These are phyloP conservation scores for Amphipyra tragopoginis DNA, from an alignment of 2,888 invertebrate genomes.

Conservation along the genomic window DNA sequence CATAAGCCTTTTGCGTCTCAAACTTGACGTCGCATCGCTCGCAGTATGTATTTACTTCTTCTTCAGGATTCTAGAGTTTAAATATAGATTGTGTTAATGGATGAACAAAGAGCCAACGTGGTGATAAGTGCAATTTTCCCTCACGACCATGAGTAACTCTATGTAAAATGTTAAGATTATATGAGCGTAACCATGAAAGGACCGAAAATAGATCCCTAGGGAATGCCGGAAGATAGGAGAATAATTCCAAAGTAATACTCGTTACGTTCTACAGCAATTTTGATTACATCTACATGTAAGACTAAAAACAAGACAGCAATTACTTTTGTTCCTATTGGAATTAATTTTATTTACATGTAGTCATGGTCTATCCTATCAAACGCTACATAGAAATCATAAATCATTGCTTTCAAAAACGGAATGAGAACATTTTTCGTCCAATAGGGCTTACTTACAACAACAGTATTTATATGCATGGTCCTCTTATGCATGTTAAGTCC, in stretches of 20 bases:
- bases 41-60: slow-evolving; percentile 39
- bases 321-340: too few relatives aligned
- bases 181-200: too few relatives aligned
- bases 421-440: neutral
- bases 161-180: too few relatives aligned
- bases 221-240: slow-evolving; percentile 2
- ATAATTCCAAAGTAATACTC: neutral
- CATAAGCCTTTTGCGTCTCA: slow-evolving; percentile 72
- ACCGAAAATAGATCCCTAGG: neutral
- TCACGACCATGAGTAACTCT: too few relatives aligned
- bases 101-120: neutral
- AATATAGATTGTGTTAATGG: neutral
- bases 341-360: too few relatives aligned
- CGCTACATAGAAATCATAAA: neutral
- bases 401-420: neutral
- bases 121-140: too few relatives aligned
- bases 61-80: slow-evolving; percentile 29
- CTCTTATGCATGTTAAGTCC: slow-evolving; percentile 79
- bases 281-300: too few relatives aligned
- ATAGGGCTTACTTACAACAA: slow-evolving; percentile 28
- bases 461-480: slow-evolving; percentile 46
- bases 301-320: too few relatives aligned
- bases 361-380: slow-evolving; percentile 15
- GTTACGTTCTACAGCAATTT: too few relatives aligned
- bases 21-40: slow-evolving; percentile 72